Evolutionary conservation across 2,888 invertebrate genomes (phyloP).

Genomic region (Bedellia somnulentella): DNA sequence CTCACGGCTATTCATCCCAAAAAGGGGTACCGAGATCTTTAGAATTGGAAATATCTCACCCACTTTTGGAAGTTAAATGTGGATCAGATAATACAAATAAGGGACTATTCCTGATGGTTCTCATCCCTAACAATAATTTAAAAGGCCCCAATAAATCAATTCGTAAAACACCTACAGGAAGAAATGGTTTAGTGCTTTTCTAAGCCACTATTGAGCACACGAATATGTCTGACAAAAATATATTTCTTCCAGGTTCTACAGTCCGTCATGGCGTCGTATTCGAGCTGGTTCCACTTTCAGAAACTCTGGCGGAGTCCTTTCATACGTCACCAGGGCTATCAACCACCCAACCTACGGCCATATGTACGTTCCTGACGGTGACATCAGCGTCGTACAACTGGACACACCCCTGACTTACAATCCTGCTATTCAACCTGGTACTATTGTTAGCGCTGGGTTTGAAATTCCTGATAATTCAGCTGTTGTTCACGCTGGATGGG

Average conservation of each 20-base stretch:
- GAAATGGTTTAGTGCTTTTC: too few species aligned
- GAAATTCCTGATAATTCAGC: slow-evolving; percentile 16
- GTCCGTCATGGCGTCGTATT: slow-evolving; percentile 18
- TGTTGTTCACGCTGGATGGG: slow-evolving; percentile 28
- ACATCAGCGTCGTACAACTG: slow-evolving; percentile 21
- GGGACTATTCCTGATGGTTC: too few species aligned
- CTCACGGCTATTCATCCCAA: too few species aligned
- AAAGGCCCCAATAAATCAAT: too few species aligned
- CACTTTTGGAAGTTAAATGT: too few species aligned
- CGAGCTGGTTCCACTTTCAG: slow-evolving; percentile 26
- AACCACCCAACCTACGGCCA: slow-evolving; percentile 23
- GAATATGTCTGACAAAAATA: too few species aligned
- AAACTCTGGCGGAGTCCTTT: slow-evolving; percentile 23
- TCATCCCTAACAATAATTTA: too few species aligned
- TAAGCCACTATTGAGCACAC: too few species aligned
- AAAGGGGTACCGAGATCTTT: too few species aligned
- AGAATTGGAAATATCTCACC: too few species aligned
- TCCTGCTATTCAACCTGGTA: slow-evolving; percentile 14
- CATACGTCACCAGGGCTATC: slow-evolving; percentile 10
- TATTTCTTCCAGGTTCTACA: slow-evolving; percentile 14
- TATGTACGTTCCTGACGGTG: slow-evolving; percentile 15
- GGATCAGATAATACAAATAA: too few species aligned
- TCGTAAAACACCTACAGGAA: too few species aligned
- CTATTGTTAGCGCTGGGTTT: slow-evolving; percentile 13
- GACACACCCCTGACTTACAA: slow-evolving; percentile 12